These are phyloP conservation scores for Chymomyza costata DNA, from an alignment of 1,140 invertebrate species.

Conservation along the genomic window DNA sequence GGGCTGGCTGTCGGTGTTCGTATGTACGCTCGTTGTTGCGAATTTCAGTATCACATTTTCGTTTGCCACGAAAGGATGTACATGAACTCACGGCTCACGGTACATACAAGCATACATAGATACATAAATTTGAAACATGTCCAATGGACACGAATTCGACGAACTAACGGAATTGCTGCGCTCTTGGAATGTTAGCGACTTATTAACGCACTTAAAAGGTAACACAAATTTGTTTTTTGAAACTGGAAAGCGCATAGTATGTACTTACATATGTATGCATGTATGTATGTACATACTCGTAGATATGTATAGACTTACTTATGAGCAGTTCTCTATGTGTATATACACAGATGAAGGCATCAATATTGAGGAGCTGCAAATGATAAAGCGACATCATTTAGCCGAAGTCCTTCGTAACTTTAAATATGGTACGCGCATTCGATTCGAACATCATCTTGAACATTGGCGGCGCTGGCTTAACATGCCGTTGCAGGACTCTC, in stretches of 20 bases:
- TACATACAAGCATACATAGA: constrained; percentile 32
- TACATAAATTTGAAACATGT: constrained; percentile 18
- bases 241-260: background rate
- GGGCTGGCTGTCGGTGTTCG: constrained; percentile 21
- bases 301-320: background rate
- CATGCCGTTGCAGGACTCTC: constrained; percentile 34
- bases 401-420: constrained; percentile 47
- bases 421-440: constrained; percentile 52
- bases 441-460: constrained; percentile 60
- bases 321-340: background rate
- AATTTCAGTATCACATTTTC: constrained; percentile 60
- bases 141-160: constrained; percentile 44
- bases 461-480: constrained; percentile 61
- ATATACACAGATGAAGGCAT: constrained; percentile 50
- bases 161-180: constrained; percentile 49
- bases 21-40: constrained; percentile 49
- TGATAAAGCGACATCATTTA: constrained; percentile 57
- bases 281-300: background rate
- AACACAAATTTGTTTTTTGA: constrained; percentile 12
- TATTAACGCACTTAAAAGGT: constrained; percentile 59
- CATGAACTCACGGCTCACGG: constrained; percentile 59
- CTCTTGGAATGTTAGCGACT: constrained; percentile 54
- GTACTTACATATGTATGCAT: background rate
- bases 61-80: constrained; percentile 70
- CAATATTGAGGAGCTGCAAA: constrained; percentile 60